Percentiles rank a stretch among this genome's conserved stretches.
These are phyloP conservation scores for Panagrolaimus sp. DNA, from an alignment of 1,140 invertebrate genomes.

Conservation along the genomic window DNA sequence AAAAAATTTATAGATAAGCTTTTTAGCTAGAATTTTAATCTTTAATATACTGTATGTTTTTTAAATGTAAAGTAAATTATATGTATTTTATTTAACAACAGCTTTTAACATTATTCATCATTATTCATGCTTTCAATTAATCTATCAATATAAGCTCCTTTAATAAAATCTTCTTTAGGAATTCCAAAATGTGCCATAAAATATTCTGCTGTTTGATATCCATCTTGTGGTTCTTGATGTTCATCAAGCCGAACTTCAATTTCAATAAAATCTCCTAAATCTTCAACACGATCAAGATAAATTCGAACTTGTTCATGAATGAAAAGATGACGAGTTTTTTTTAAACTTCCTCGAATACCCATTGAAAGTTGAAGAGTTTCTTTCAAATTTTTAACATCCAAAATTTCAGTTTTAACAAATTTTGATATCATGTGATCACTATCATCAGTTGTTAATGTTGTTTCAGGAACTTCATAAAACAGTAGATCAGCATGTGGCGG, in stretches of 20 bases:
- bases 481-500: conserved; percentile 64
- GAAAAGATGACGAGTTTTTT: conserved; percentile 71
- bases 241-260: conserved; percentile 66
- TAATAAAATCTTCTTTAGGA: conserved; percentile 66
- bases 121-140: conserved; percentile 38
- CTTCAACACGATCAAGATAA: conserved; percentile 70
- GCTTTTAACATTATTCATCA: too few species aligned
- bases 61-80: too few species aligned
- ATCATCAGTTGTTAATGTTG: too few species aligned
- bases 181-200: conserved; percentile 69
- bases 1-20: too few species aligned
- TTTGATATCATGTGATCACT: conserved; percentile 68
- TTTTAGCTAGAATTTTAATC: too few species aligned
- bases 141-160: conserved; percentile 72
- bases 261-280: conserved; percentile 72
- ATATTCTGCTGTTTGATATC: conserved; percentile 68
- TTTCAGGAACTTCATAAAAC: conserved; percentile 70
- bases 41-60: too few species aligned
- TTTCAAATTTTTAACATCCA: conserved; percentile 55
- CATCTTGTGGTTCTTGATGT: conserved; percentile 67
- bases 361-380: conserved; percentile 29
- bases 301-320: conserved; percentile 67
- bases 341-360: conserved; percentile 67
- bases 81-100: too few species aligned
- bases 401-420: conserved; percentile 65